Base-by-base conservation (phyloP, 2,797 vertebrate genomes). In the Tangara arthus region DNA sequence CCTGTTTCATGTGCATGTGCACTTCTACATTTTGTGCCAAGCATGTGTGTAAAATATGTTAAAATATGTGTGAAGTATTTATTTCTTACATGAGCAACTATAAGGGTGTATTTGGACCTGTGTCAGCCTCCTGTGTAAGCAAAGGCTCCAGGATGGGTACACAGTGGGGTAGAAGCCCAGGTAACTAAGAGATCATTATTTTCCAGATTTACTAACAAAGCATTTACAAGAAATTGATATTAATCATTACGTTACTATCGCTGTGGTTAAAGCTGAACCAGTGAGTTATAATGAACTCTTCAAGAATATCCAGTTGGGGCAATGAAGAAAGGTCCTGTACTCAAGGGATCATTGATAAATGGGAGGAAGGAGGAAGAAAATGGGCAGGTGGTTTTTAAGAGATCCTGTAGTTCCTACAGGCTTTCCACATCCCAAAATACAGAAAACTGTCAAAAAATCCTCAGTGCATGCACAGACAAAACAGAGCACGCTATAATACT, bases 141-240 rank as follows among this genome's bases (percentile, higher is more conserved):
- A 86, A 53, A 60, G 76, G 35, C 72, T 91, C 41, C 83, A 69
- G 41, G 79, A 73, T 71, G 47, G n/a, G 65, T 93, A 92, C 46
- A 85, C 61, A 87, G 50, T 72, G 75, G 73, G 79, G 87, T 77
- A 63, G 88, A 94, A 87, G 76, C 44, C 64, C 14, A 11, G 64
- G 53, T 73, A 92, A 90, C 72, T 69, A 93, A 66, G 80, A 78
- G n/a, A 53, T 95, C 65, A 42, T 96, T 93, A 89, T 89, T 94
- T 94, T 53, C 53, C 49, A 55, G 65, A 55, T 52, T 86, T 86
- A 28, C n/a, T 91, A 68, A 72, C 10, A 52, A 56, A 55, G 19
- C 15, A 22, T 73, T 64, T 91, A 47, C 46, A 73, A 96, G 63
- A 94, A 82, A 59, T 46, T 34, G 12, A 35, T 88, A 76, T 81